These are phyloP conservation scores for Okapia johnstoni DNA, from an alignment of 2,113 vertebrate genomes.

Conservation along the genomic window DNA sequence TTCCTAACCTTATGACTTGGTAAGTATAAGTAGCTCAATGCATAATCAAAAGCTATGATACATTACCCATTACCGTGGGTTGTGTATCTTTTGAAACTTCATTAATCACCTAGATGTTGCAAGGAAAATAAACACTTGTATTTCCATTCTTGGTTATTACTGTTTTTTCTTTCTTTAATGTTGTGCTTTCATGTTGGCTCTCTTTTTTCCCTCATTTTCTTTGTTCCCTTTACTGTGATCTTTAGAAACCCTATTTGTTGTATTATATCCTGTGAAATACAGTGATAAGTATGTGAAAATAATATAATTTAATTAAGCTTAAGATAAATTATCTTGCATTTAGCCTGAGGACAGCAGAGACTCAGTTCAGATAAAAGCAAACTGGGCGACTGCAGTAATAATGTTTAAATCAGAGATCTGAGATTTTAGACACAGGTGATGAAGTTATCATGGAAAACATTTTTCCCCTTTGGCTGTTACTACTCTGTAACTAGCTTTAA, in stretches of 20 bases:
- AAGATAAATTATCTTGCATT: conserved; percentile 6
- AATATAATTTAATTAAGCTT: conserved; percentile 38
- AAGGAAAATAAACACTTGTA: neutral
- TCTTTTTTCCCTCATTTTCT: neutral
- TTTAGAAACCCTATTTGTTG: neutral
- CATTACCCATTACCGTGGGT: accelerated
- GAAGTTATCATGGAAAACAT: neutral
- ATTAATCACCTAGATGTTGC: neutral
- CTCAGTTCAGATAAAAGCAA: neutral
- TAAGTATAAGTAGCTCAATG: neutral
- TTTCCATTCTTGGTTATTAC: neutral
- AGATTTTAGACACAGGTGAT: neutral
- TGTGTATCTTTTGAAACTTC: neutral
- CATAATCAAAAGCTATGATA: neutral
- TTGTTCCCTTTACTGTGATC: conserved; percentile 34
- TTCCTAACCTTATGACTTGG: neutral
- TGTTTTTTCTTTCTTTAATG: neutral
- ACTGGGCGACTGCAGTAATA: neutral
- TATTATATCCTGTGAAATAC: conserved; percentile 6
- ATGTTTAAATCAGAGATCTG: neutral
- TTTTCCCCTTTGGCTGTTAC: neutral
- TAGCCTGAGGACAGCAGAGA: neutral
- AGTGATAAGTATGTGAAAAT: neutral
- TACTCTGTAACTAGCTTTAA: neutral
- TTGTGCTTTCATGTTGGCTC: neutral